These are phyloP conservation scores for Bergia sp. DNA, from an alignment of 92 coral and sea anemone genomes.

Conservation along the genomic window DNA sequence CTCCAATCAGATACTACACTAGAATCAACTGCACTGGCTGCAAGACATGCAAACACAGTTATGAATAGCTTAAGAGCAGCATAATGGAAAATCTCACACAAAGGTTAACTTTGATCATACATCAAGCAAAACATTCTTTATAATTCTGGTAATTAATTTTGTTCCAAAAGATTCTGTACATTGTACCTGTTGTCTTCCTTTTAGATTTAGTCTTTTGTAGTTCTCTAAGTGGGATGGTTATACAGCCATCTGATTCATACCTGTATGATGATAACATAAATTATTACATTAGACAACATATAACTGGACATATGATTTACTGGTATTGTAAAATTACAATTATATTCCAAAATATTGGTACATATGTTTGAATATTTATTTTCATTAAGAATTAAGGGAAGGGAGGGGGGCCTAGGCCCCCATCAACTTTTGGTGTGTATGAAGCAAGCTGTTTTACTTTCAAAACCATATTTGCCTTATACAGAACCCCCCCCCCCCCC, in stretches of 20 bases:
- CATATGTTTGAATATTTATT: too few relatives aligned
- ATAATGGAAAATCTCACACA: neutral
- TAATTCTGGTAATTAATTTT: neutral
- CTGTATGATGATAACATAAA: neutral
- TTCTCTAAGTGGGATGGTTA: neutral
- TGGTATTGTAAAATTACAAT: too few relatives aligned
- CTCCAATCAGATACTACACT: neutral
- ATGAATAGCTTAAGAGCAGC: neutral
- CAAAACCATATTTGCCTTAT: too few relatives aligned
- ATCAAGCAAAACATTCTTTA: too few relatives aligned
- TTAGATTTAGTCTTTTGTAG: neutral
- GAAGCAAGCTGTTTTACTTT: too few relatives aligned
- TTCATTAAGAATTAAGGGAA: too few relatives aligned
- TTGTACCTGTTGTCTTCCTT: neutral
- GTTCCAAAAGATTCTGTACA: neutral
- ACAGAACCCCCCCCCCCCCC: too few relatives aligned
- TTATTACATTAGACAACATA: neutral
- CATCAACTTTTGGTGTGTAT: too few relatives aligned
- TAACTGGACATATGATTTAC: too few relatives aligned
- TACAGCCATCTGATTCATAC: neutral
- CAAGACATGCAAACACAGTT: neutral
- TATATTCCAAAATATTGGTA: too few relatives aligned
- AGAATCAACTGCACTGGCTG: constrained; percentile 6
- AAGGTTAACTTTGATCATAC: neutral
- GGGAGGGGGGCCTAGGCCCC: too few relatives aligned